phyloP scores from a whole-genome alignment of 2,797 vertebrate genomes.

The Balearica regulorum region DNA sequence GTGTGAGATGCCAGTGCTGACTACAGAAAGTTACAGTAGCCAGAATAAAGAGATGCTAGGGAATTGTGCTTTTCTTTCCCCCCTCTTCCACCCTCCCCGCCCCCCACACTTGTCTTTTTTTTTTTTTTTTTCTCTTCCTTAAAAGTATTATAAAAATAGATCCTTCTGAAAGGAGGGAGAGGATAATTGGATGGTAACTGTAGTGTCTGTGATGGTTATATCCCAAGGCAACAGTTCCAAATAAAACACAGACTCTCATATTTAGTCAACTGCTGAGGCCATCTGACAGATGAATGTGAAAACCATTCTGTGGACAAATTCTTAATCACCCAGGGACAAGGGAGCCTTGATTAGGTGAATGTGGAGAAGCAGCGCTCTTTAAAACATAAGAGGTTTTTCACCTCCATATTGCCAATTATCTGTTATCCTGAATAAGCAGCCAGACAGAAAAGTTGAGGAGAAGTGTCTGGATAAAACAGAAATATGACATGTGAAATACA shows the following conservation, averaged over 20 bases:
- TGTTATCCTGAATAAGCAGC: neutral
- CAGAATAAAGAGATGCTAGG: neutral
- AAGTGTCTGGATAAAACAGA: neutral
- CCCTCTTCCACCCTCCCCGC: rapidly evolving
- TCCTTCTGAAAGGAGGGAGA: neutral
- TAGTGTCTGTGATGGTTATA: neutral
- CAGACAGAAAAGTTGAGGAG: neutral
- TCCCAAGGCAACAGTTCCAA: neutral
- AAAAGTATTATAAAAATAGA: neutral
- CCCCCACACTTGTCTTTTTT: too few relatives aligned
- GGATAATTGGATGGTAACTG: neutral
- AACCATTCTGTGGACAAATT: neutral
- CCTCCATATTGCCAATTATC: neutral
- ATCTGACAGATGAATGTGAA: neutral
- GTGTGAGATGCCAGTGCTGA: neutral
- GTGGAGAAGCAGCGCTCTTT: neutral
- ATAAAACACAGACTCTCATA: neutral
- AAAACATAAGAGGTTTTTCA: neutral
- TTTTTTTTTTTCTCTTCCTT: neutral
- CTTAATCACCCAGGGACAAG: neutral
- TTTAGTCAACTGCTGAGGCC: neutral
- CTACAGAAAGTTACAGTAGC: neutral
- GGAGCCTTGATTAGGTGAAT: neutral
- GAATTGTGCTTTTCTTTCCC: neutral
- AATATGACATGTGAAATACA: neutral